A percentile compares a stretch with the other conserved stretches of the same genome.
phyloP scores from a whole-genome alignment of 2,113 vertebrate genomes.

The Empidonax alnorum region DNA sequence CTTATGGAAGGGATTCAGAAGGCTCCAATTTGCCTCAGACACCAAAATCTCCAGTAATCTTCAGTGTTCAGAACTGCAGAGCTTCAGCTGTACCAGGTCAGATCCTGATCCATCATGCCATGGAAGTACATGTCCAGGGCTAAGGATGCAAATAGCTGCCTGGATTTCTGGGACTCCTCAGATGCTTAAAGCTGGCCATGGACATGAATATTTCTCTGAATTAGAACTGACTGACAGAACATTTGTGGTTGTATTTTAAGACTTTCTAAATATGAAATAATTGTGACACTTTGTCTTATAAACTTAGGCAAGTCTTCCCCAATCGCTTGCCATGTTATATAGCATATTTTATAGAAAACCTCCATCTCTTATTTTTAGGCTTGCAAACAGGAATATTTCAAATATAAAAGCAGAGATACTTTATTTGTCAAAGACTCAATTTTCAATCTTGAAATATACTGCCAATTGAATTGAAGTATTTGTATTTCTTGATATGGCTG shows the following conservation, averaged over 20 bases:
- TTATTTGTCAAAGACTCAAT: background rate
- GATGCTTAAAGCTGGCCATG: background rate
- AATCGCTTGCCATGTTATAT: background rate
- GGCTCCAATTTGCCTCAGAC: background rate
- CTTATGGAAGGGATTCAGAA: background rate
- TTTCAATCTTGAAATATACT: background rate
- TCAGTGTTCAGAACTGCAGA: background rate
- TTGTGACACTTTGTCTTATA: background rate
- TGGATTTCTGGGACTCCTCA: background rate
- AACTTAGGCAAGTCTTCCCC: background rate
- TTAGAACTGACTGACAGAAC: background rate
- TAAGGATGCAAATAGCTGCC: background rate
- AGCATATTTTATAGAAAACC: background rate
- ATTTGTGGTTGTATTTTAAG: background rate
- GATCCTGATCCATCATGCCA: background rate
- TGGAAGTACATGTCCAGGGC: accelerated
- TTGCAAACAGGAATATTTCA: background rate
- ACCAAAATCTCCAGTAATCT: background rate
- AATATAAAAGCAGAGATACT: background rate
- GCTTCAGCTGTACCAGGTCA: background rate
- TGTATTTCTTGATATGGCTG: background rate
- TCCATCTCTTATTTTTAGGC: background rate
- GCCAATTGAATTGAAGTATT: background rate
- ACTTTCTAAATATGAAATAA: background rate
- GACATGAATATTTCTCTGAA: background rate